Conservation (phyloP, 1,140 invertebrate species). For the Drosophila tsacasi region DNA sequence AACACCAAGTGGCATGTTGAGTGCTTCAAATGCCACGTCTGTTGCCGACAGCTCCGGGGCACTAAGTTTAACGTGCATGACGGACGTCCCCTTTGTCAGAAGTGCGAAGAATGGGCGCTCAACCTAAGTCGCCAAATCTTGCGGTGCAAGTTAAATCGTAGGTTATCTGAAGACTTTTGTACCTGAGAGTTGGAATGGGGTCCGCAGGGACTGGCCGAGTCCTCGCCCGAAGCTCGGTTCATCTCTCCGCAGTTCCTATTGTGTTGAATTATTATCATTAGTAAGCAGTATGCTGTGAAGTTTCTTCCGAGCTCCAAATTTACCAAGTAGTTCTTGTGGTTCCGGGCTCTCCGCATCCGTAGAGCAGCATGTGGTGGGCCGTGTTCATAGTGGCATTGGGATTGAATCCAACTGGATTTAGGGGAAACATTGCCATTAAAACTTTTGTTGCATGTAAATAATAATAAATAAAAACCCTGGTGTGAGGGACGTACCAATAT, state of each 20-base stretch:
- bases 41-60: constrained; percentile 3
- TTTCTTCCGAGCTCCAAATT: background rate
- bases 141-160: background rate
- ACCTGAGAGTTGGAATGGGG: constrained; percentile 88
- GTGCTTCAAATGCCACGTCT: constrained; percentile 35
- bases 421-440: constrained; percentile 8
- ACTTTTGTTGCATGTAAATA: background rate
- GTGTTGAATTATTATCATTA: background rate
- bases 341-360: constrained; percentile 95
- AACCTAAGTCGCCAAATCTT: constrained; percentile 1
- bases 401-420: constrained; percentile 92
- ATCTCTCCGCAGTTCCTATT: constrained; percentile 95
- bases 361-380: constrained; percentile 98
- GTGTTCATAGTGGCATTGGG: constrained; percentile 96
- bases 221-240: constrained; percentile 86
- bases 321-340: constrained; percentile 90
- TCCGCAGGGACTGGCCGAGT: constrained; percentile 89
- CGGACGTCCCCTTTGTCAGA: constrained; percentile 31
- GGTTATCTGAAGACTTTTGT: background rate
- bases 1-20: constrained; percentile 51
- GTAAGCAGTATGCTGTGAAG: background rate
- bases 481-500: constrained; percentile 88
- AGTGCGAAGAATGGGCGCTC: constrained; percentile 6
- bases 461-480: background rate
- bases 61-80: constrained; percentile 18